Base-by-base conservation (phyloP, 2,797 vertebrate species). In the Bovichtus diacanthus region DNA sequence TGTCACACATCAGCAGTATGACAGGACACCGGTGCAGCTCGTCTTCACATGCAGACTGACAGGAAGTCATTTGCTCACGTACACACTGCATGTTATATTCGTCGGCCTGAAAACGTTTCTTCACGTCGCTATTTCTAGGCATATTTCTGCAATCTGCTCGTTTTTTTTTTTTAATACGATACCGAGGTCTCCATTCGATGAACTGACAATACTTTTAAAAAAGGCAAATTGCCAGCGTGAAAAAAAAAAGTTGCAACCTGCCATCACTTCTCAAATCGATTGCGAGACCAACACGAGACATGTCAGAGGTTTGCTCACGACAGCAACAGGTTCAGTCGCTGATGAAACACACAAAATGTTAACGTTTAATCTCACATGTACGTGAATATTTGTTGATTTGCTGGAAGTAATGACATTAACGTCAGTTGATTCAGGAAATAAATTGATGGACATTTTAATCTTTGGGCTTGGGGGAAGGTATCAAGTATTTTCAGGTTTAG, bases 11-110 rank as follows among this genome's bases (percentile, higher is more conserved):
- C 54, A 29, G 3, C 31, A 23, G n/a, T n/a, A 9, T n/a, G 47
- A 39, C n/a, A 39, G 12, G 54, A 67, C 44, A 53, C 15, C 65
- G 54, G 34, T 25, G 19, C 41, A 11, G 44, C 18, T 56, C 27
- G 25, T 69, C 59, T 47, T 81, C 63, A 62, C 50, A 34, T 2
- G 23, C 27, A n/a, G 23, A 5, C 70, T 68, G 38, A 69, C 54
- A 83, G 75, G 65, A 83, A 79, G 47, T 53, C 38, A 62, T 50
- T 43, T 25, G 18, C 29, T 54, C 25, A 41, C 18, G 54, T 41
- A 36, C 8, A 4, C 4, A n/a, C 12, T 44, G 23, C 58, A 16
- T 66, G 62, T 41, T 19, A 44, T 6, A 41, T 34, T 51, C 12
- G 54, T 59, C 62, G 51, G n/a, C 50, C 51, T 69, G 53, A 21